Evolutionary conservation across 2,888 invertebrate genomes (phyloP), one percentile per base, ranked within the genome.

Genomic region (Caenorhabditis sinica): DNA sequence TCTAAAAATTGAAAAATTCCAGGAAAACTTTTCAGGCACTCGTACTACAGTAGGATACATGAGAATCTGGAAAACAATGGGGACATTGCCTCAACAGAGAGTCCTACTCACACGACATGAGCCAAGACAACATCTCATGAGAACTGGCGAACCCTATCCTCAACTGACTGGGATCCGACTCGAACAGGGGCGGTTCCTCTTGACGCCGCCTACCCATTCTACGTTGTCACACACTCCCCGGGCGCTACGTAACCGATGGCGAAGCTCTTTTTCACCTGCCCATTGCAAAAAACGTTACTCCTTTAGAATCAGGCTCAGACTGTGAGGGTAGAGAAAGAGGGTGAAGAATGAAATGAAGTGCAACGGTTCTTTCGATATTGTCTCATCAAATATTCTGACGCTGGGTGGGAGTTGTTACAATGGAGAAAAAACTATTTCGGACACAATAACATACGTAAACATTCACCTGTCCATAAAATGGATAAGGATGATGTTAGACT

Each of bases 251-350:
- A 72, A 56, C 65, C n/a, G 11, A 23, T 23, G 49, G 2, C 63
- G 17, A n/a, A 17, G 23, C 56, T 23, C 25, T 80, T 80, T 80
- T 80, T 72, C 80, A 80, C 80, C 80, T 80, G 80, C 36, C 40
- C 63, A 49, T 33, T 73, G 80, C 80, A 80, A 71, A 71, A 72
- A 66, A 72, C 72, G 13, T 53, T 66, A 51, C 36, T 20, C 25
- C 45, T 53, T 53, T 20, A 23, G 53, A 61, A 76, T 60, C 75
- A 58, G 75, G 58, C 30, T 17, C 33, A 58, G 30, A 58, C 36
- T 56, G 45, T 28, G 25, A 17, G 23, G 1, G 33, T 28, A 23
- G 20, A 20, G 49, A 49, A 49, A 49, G 40, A 9, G 49, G 25
- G 9, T 11, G 43, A 45, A 17, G 45, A 25, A 63, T 17, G 53